phyloP scores from a whole-genome alignment of 2,797 vertebrate species.

The Danio choprae region DNA sequence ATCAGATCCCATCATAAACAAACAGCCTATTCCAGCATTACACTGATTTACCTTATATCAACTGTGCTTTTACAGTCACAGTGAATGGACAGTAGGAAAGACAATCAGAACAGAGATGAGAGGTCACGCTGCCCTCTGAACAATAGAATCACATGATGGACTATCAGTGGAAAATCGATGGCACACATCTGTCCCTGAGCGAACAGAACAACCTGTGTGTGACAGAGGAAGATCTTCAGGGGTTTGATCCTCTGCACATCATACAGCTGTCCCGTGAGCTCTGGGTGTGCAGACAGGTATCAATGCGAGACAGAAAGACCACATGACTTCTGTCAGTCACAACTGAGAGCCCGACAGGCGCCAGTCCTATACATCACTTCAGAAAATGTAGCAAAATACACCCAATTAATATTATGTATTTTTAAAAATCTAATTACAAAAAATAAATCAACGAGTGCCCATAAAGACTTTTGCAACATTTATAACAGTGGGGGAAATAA shows the following conservation, averaged over 20 bases:
- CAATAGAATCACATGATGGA: constrained; percentile 59
- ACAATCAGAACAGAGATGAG: constrained; percentile 17
- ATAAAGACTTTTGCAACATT: no score
- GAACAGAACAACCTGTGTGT: constrained; percentile 44
- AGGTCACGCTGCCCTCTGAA: constrained; percentile 44
- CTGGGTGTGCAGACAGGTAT: constrained; percentile 50
- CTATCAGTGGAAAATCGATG: constrained; percentile 62
- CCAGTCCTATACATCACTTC: background rate
- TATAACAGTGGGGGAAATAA: background rate
- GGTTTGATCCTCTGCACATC: constrained; percentile 42
- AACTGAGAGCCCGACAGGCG: background rate
- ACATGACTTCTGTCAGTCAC: constrained; percentile 72
- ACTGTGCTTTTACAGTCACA: constrained; percentile 46
- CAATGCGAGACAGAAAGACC: constrained; percentile 63
- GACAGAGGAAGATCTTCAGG: constrained; percentile 32
- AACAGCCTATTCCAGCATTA: constrained; percentile 12
- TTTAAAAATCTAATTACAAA: no score
- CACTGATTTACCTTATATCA: constrained; percentile 52
- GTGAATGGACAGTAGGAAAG: constrained; percentile 43
- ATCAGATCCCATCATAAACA: background rate
- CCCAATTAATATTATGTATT: no score
- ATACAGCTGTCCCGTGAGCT: constrained; percentile 40
- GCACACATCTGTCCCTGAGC: constrained; percentile 17
- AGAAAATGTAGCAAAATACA: no score
- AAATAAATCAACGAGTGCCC: no score